Conservation (phyloP, 2,888 invertebrate species). For the Acleris holmiana region DNA sequence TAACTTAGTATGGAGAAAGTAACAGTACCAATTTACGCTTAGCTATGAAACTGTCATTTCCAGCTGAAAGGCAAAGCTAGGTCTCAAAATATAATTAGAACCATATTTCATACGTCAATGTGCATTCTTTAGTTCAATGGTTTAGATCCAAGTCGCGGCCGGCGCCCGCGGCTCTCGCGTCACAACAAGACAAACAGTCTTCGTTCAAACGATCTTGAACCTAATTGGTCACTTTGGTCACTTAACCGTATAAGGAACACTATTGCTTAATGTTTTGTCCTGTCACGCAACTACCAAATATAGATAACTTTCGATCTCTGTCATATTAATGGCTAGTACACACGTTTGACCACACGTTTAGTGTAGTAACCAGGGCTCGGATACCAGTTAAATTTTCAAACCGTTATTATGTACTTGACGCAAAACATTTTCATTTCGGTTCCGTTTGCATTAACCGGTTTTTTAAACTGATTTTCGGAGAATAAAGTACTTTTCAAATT, state of each 20-base stretch:
- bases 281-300: conserved; percentile 52
- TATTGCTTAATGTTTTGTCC: conserved; percentile 53
- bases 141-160: conserved; percentile 43
- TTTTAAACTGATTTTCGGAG: too few species aligned
- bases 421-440: too few species aligned
- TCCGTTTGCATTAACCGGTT: too few species aligned
- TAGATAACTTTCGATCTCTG: conserved; percentile 38
- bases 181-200: conserved; percentile 72
- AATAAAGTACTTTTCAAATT: too few species aligned
- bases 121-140: conserved; percentile 29
- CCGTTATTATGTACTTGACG: too few species aligned
- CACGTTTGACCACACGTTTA: conserved; percentile 12
- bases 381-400: too few species aligned
- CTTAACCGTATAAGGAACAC: conserved; percentile 55
- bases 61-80: too few species aligned
- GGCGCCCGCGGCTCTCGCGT: conserved; percentile 70
- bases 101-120: conserved; percentile 6
- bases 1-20: too few species aligned
- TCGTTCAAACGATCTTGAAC: conserved; percentile 67
- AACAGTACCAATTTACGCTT: too few species aligned
- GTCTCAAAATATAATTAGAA: neutral
- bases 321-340: conserved; percentile 26
- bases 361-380: too few species aligned
- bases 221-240: conserved; percentile 59
- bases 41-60: too few species aligned